A percentile compares a stretch with the other conserved stretches of the same genome.
Evolutionary conservation across 2,888 invertebrate genomes (phyloP).

Genomic region (Drosophila dives): DNA sequence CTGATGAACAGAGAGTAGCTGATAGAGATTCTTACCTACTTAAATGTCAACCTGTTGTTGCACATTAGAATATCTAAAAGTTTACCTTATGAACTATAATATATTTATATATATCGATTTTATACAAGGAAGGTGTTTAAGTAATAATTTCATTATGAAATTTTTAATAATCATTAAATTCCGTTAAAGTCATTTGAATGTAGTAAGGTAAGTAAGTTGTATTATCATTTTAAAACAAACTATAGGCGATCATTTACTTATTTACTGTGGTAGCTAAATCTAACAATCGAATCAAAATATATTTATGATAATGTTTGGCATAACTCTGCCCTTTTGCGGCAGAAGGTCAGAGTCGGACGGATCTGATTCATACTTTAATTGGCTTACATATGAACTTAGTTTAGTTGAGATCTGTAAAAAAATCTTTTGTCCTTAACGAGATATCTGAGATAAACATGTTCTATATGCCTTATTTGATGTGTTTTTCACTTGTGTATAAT

Average conservation of each 20-base stretch:
- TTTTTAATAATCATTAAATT: background rate
- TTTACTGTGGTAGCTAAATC: background rate
- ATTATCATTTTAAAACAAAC: background rate
- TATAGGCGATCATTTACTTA: background rate
- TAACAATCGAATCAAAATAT: background rate
- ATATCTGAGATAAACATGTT: background rate
- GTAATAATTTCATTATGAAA: background rate
- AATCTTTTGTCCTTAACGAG: too few relatives aligned
- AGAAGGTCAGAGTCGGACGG: background rate
- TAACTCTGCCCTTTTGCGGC: background rate
- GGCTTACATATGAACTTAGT: background rate
- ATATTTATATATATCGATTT: background rate
- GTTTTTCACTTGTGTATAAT: background rate
- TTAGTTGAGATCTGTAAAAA: background rate
- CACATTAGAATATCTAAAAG: background rate
- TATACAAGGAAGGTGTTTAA: background rate
- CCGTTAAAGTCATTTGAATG: background rate
- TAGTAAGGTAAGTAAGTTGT: background rate
- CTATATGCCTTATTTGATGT: background rate
- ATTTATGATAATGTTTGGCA: background rate
- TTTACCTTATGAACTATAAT: background rate
- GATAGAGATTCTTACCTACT: background rate
- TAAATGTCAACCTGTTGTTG: slow-evolving; percentile 25
- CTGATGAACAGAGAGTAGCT: slow-evolving; percentile 37
- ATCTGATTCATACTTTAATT: background rate